A percentile compares a stretch with the other conserved stretches of the same genome.
Evolutionary conservation across 2,113 vertebrate genomes (phyloP).

Genomic region (Elgaria multicarinata): DNA sequence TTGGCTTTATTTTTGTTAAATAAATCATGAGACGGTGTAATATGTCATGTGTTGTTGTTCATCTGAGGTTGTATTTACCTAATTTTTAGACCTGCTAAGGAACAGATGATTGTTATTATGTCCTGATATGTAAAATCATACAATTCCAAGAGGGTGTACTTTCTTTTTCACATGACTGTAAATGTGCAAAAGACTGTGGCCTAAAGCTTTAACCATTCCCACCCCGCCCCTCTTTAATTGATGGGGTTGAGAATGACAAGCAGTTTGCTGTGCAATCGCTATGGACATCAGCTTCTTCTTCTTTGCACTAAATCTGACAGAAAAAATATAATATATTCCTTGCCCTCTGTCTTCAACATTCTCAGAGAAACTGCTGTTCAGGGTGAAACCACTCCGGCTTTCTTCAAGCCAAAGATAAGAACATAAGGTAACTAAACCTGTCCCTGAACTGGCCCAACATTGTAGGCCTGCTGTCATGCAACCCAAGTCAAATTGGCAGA

Average conservation of each 20-base stretch:
- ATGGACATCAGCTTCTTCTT: not conserved
- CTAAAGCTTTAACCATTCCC: not conserved
- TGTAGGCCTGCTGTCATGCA: not conserved
- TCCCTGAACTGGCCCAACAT: too few relatives aligned
- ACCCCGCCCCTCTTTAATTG: not conserved
- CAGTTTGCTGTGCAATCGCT: not conserved
- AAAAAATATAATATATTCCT: not conserved
- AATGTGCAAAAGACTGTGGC: not conserved
- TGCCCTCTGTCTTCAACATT: not conserved
- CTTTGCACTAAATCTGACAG: not conserved
- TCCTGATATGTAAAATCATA: too few relatives aligned
- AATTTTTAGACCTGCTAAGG: too few relatives aligned
- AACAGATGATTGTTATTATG: too few relatives aligned
- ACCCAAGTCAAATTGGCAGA: not conserved
- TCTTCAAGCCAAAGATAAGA: not conserved
- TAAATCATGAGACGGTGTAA: too few relatives aligned
- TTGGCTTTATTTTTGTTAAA: too few relatives aligned
- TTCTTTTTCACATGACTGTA: too few relatives aligned
- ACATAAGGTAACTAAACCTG: not conserved
- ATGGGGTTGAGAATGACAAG: not conserved
- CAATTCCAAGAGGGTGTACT: too few relatives aligned
- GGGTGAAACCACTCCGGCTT: not conserved
- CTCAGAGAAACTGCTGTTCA: not conserved
- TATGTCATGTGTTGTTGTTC: too few relatives aligned
- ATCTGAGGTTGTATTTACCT: too few relatives aligned